These are phyloP conservation scores for Melitaea athalia DNA, from an alignment of 2,888 invertebrate genomes.

Conservation along the genomic window DNA sequence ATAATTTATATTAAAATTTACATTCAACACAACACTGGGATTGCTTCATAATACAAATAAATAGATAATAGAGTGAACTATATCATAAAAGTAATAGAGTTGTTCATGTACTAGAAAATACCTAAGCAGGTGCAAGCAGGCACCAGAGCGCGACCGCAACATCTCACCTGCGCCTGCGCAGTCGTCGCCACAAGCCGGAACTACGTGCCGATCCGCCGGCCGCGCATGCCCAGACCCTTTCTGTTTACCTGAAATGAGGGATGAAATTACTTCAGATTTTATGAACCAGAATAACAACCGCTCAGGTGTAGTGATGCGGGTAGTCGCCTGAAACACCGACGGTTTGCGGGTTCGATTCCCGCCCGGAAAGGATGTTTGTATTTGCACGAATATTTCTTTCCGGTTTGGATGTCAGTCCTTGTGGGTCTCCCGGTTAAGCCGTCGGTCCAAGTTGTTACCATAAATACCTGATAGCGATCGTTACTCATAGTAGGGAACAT, in stretches of 20 bases:
- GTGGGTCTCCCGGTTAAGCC: too few species aligned
- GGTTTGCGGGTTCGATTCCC: too few species aligned
- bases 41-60: neutral
- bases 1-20: too few species aligned
- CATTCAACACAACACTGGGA: too few species aligned
- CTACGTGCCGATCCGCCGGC: slow-evolving; percentile 70
- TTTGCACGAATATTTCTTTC: neutral
- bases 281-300: slow-evolving; percentile 27
- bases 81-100: neutral
- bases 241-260: slow-evolving; percentile 22
- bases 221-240: slow-evolving; percentile 42
- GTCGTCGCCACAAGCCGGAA: slow-evolving; percentile 51
- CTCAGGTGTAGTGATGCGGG: too few species aligned
- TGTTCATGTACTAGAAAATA: neutral
- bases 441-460: too few species aligned
- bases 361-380: neutral
- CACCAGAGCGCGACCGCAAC: slow-evolving; percentile 63
- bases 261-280: slow-evolving; percentile 21
- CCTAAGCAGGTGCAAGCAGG: slow-evolving; percentile 47
- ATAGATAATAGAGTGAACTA: neutral
- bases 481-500: too few species aligned
- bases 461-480: too few species aligned
- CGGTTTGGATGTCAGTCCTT: neutral
- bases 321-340: too few species aligned
- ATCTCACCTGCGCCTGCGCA: slow-evolving; percentile 60